Evolutionary conservation across 2,113 vertebrate species (phyloP), one percentile per base, ranked within the genome.

Genomic region (Apodemus sylvaticus): DNA sequence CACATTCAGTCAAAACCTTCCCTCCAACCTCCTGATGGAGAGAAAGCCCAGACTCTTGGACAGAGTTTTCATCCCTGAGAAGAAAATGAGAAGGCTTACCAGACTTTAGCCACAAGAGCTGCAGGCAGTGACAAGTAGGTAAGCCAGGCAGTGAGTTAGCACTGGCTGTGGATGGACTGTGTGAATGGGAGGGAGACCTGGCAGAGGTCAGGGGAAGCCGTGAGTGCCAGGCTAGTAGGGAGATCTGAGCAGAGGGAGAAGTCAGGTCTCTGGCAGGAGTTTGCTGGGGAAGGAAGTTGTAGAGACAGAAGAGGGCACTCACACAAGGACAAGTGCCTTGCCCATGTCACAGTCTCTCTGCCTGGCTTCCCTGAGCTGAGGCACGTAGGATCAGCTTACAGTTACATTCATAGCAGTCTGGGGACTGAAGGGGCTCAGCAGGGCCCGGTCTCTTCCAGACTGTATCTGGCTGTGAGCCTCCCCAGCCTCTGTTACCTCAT

Each of bases 121-220:
- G 22, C 77, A 79, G 48, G 78, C 36, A 51, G 20, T 81, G 34
- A n/a, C 53, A 62, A 55, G 79, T 36, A 58, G 3, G n/a, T 60
- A 7, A 82, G 22, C 55, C 79, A 53, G 31, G 77, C 77, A 42
- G 16, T 7, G 4, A 83, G 55, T 83, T 14, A 24, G 55, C 10
- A 42, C 24, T 62, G n/a, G 12, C 60, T 14, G n/a, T 58, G 3
- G 53, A 39, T 58, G 48, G 53, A 5, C 34, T 58, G 51, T 79
- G 34, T 16, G 51, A 19, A 51, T 31, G 29, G 45, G 45, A 78
- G 76, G 29, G 17, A 53, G 48, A 48, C 29, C 29, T 34, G 29
- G 48, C 7, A 0, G 29, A 31, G 29, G 13, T 34, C 48, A 53
- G 24, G 12, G n/a, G 36, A n/a, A 14, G 20, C n/a, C 0, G 6